Evolutionary conservation across 2,113 vertebrate species (phyloP), one percentile per base, ranked within the genome.

Genomic region (Pedetes capensis): DNA sequence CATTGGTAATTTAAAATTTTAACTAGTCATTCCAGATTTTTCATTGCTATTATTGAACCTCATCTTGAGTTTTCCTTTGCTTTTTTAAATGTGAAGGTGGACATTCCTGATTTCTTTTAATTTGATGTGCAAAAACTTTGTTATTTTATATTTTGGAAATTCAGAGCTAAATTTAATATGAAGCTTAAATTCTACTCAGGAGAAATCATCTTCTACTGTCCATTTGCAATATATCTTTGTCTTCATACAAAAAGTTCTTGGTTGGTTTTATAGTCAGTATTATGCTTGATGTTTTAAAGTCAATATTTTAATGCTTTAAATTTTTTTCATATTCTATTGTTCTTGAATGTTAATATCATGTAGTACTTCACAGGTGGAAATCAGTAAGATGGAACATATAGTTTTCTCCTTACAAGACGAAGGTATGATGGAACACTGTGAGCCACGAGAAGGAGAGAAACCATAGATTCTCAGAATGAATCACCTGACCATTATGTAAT

Each of bases 41-140:
- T 53, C 17, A 7, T 87, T 32, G 78, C 59, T 81, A 68, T 94
- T 92, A 27, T 57, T 72, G 44, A 93, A 74, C 34, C 12, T 72
- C 13, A 44, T 53, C 76, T 93, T 90, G 71, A 84, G 1, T 49
- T 71, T 39, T 63, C 27, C 74, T 81, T 37, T 69, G 59, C 42
- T 7, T 71, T 78, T 55, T 64, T 94, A 76, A n/a, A 13, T 7
- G 37, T 63, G 39, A n/a, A 95, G 44, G 47, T 55, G 44, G n/a
- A 93, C 84, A 96, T 92, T 96, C 84, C 44, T 95, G 53, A 68
- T 93, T 93, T 94, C 93, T 92, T n/a, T n/a, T n/a, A n/a, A 49
- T 92, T 68, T 96, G 83, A 34, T 91, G 4, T 81, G 84, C 42
- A 93, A 96, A 91, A 97, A 51, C 55, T 34, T 79, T 79, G 83